Evolutionary conservation across 2,797 vertebrate genomes (phyloP).

Genomic region (Rhynchonycteris naso): DNA sequence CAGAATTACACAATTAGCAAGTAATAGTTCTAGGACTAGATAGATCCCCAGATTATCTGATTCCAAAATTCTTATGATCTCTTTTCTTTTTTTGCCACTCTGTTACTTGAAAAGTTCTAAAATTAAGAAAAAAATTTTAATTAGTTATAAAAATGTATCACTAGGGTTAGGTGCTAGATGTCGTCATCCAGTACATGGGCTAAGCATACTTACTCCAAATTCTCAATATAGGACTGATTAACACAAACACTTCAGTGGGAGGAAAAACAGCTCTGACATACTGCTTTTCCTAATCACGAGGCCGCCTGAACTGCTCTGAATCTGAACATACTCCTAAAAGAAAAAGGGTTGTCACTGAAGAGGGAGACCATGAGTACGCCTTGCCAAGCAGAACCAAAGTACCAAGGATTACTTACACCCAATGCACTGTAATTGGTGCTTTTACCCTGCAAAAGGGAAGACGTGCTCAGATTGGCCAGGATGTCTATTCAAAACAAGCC

Average conservation of each 20-base stretch:
- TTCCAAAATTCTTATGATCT: neutral
- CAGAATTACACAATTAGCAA: neutral
- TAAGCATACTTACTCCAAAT: neutral
- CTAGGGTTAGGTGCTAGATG: neutral
- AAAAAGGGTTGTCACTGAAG: neutral
- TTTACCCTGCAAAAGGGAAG: conserved; percentile 19
- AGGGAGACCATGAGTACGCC: neutral
- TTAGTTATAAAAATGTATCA: neutral
- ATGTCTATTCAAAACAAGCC: conserved; percentile 41
- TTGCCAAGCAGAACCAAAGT: conserved; percentile 45
- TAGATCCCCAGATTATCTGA: neutral
- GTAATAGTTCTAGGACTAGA: neutral
- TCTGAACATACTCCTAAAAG: conserved; percentile 3
- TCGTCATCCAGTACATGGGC: neutral
- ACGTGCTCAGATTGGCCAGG: neutral
- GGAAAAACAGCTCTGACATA: neutral
- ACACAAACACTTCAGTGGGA: neutral
- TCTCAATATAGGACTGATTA: neutral
- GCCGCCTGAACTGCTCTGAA: neutral
- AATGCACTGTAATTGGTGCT: neutral
- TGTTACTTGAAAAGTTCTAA: neutral
- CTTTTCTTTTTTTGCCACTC: neutral
- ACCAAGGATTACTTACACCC: neutral
- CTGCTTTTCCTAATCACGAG: neutral
- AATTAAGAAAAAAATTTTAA: neutral